These are phyloP conservation scores for Cliona cf. orientalis DNA, from an alignment of 37 sponge, comb jelly and placozoan species.

Conservation along the genomic window DNA sequence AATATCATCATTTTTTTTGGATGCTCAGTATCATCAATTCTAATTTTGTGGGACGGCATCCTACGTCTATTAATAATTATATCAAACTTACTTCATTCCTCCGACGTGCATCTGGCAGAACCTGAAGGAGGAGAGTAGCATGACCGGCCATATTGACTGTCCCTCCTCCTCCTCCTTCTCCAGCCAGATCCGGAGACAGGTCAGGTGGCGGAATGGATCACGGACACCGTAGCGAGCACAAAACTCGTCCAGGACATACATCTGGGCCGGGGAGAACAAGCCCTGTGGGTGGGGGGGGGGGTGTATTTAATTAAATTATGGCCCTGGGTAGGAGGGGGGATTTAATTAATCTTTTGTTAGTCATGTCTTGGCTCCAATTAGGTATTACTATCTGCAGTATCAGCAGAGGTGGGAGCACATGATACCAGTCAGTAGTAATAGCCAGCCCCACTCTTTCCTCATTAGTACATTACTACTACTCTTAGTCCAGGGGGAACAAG, in stretches of 20 bases:
- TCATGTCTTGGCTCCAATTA: no score
- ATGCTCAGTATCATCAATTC: no score
- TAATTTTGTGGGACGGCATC: no score
- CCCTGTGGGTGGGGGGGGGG: constrained; percentile 44
- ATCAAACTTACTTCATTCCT: constrained; percentile 60
- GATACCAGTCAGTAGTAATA: no score
- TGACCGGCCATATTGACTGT: constrained; percentile 52
- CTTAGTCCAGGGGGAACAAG: no score
- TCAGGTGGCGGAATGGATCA: constrained; percentile 45
- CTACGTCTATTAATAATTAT: no score
- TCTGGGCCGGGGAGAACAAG: constrained; percentile 67
- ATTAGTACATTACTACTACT: no score
- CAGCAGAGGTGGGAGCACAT: neutral
- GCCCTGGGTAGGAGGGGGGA: neutral
- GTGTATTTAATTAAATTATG: neutral
- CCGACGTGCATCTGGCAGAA: constrained; percentile 68
- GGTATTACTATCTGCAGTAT: neutral
- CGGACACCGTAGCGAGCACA: constrained; percentile 76
- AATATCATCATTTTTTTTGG: no score
- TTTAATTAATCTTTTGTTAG: no score
- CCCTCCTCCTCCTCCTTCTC: constrained; percentile 31
- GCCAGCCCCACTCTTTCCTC: no score
- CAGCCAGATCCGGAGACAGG: constrained; percentile 54
- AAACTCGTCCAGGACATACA: constrained; percentile 77
- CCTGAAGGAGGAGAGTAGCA: constrained; percentile 60